Base-by-base conservation (phyloP, 2,797 vertebrate genomes). In the Sebastes taczanowskii region DNA sequence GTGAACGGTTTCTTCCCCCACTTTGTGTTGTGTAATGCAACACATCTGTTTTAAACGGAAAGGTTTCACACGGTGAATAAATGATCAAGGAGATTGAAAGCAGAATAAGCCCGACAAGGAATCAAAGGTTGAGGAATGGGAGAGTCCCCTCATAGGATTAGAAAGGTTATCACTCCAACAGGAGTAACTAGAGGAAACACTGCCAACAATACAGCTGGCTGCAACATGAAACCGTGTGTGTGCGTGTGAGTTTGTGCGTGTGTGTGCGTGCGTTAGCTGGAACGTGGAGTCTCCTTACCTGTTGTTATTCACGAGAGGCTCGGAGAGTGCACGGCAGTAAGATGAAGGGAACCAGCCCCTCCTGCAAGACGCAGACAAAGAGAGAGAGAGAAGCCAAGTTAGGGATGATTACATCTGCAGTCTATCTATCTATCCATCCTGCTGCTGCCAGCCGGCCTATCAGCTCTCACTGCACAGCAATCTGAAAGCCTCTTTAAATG, bases 281-380 rank as follows among this genome's bases (percentile, higher is more conserved):
- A 74, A 74, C 49, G 20, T 38, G 91, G 94, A 85, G 91, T 95
- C 92, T 87, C 81, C 93, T 95, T 95, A 96, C 96, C 95, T 95
- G 95, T 95, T 95, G 95, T 95, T 95, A 92, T 97, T 97, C 93
- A 96, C 95, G 9, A 97, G 86, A 25, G 96, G 93, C 83, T 97
- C 97, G 0, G 97, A 96, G 60, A 93, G 81, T 29, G 93, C 90
- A 20, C 94, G 94, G 85, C 95, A 96, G 87, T 99, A 99, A 0
- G 98, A 99, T 0, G 97, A 98, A 14, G 98, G 98, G 95, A 99
- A 99, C 98, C 98, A 99, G 83, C 98, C 98, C 92, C 96, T 97
- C 92, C 98, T 99, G 94, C 25, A 84, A 86, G 89, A 25, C 23
- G 80, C 27, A 80, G 76, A 89, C 67, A 89, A 38, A 91, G 63